These are phyloP conservation scores for Prionace glauca DNA, from an alignment of 2,797 vertebrate species.

Conservation along the genomic window DNA sequence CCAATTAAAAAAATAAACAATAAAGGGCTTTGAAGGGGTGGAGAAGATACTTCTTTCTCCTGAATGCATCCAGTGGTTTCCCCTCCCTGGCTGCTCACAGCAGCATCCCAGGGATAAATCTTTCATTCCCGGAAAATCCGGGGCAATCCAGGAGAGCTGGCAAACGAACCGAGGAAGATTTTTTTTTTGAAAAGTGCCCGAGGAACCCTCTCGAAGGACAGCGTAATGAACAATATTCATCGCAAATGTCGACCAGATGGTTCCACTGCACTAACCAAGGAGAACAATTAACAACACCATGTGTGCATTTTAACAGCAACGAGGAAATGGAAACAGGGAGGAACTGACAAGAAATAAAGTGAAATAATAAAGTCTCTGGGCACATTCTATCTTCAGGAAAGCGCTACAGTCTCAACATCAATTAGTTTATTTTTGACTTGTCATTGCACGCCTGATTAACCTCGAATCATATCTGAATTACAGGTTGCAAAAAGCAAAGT, in stretches of 20 bases:
- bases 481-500: background rate
- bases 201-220: background rate
- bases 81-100: background rate
- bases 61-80: background rate
- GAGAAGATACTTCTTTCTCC: background rate
- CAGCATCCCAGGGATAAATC: background rate
- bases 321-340: background rate
- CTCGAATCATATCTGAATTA: background rate
- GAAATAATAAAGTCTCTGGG: background rate
- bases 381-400: background rate
- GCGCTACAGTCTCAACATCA: background rate
- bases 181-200: background rate
- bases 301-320: background rate
- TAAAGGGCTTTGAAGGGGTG: background rate
- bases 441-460: background rate
- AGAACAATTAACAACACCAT: background rate
- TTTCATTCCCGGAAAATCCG: background rate
- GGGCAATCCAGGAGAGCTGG: background rate
- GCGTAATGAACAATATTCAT: background rate
- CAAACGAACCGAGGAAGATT: background rate
- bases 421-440: background rate
- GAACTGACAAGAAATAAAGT: slow-evolving; percentile 1
- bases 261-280: background rate
- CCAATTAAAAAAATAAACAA: background rate
- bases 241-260: background rate